Conservation (phyloP, 2,888 invertebrate genomes). For the Heteromyza rotundicornis region DNA sequence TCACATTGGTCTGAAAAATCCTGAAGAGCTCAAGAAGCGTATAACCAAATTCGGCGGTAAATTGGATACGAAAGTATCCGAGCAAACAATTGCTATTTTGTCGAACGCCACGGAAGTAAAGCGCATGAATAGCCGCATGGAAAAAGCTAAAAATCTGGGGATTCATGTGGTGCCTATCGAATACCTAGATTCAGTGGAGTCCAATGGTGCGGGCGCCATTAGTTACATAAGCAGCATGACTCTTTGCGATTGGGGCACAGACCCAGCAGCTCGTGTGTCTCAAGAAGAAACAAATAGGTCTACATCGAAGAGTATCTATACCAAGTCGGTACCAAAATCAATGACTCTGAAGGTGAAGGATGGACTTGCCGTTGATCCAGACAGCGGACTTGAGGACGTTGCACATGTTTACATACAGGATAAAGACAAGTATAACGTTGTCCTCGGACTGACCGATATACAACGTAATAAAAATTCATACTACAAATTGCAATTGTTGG, state of each 20-base stretch:
- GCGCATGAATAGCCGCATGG: conserved; percentile 71
- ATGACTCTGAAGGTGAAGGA: conserved; percentile 76
- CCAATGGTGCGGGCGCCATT: conserved; percentile 67
- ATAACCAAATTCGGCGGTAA: conserved; percentile 80
- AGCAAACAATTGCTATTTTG: conserved; percentile 76
- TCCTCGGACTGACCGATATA: conserved; percentile 85
- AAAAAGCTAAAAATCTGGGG: conserved; percentile 70
- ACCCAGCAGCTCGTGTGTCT: conserved; percentile 60
- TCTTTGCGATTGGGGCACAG: conserved; percentile 84
- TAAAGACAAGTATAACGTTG: conserved; percentile 72
- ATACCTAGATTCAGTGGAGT: conserved; percentile 73
- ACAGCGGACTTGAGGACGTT: conserved; percentile 76
- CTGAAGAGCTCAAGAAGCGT: conserved; percentile 71
- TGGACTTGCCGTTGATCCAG: conserved; percentile 93
- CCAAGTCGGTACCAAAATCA: conserved; percentile 67
- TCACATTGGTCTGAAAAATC: conserved; percentile 67
- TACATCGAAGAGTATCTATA: conserved; percentile 69
- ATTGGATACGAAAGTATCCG: conserved; percentile 70
- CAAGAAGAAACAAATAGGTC: conserved; percentile 68
- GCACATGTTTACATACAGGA: conserved; percentile 78
- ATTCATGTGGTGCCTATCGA: conserved; percentile 83
- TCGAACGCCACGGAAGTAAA: conserved; percentile 73
- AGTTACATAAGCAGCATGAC: conserved; percentile 74
- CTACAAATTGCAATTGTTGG: conserved; percentile 91
- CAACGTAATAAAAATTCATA: conserved; percentile 88